Base-by-base conservation (phyloP, 2,888 invertebrate species). In the Plagodis pulveraria region DNA sequence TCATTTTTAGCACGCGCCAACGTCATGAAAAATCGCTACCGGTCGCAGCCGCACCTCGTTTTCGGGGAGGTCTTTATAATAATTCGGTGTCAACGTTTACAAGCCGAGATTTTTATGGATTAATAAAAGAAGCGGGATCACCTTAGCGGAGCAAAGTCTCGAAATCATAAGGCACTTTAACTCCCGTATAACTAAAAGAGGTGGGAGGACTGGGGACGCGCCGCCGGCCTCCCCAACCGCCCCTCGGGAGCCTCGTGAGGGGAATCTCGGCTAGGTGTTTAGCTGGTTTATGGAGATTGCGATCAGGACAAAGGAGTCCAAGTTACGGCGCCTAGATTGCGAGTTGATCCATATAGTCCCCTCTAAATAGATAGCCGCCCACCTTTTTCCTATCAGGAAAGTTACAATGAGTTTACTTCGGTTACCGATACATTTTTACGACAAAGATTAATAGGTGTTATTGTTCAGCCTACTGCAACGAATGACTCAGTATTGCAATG, bases 221-320 rank as follows among this genome's bases (percentile, higher is more conserved):
- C 44, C 55, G 50, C 55, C 52, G 50, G 11, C 48, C 65, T 62
- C 53, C 65, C 63, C 63, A 66, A 62, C 66, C 65, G 46, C 57
- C 70, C 71, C 71, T 74, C 72, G 68, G 72, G 72, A 71, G 63
- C 57, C 66, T 50, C 77, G 82, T 75, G 81, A 80, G 84, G 81
- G 77, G 84, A 83, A 83, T 83, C 88, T 83, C 84, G 81, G 84
- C 83, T 81, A 89, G 90, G 88, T 89, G 89, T 90, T 90, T 89
- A 89, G 88, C 89, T 86, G 89, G 86, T 89, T 90, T 91, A 91
- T 89, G 89, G 88, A 91, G 91, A 91, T 91, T 90, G 89, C 89
- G 83, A 89, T 86, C 87, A 84, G 89, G 87, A 89, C 89, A 89
- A 89, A 88, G 87, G 84, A 87, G 84, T 85, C 85, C 86, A 72